Evolutionary conservation across 2,888 invertebrate species (phyloP), one percentile per base, ranked within the genome.

Genomic region (Drosophila rubida): DNA sequence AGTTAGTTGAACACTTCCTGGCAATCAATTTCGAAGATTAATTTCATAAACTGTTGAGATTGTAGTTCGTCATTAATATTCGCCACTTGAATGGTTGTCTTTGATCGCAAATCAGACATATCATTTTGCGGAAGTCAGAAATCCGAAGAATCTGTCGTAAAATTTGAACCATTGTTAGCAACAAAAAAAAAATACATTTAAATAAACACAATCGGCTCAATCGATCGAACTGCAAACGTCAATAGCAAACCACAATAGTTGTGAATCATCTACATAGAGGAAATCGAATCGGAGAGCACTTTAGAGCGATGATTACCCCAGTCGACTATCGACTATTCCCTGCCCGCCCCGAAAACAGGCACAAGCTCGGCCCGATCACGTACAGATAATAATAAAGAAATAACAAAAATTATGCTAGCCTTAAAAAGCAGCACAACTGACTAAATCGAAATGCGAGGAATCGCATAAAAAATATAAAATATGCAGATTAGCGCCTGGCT

Each of bases 391-490:
- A 77, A 76, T 50, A 30, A 41, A 27, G 19, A 45, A 23, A 30
- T 22, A 53, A 57, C 25, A 58, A 73, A 69, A 80, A 84, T 83
- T 86, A 84, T 84, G 84, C 75, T 84, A 69, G 60, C 79, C 84
- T 70, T 73, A 75, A 71, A 76, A 57, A 45, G 55, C 45, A 46
- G 14, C 32, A 32, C 45, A 8, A 27, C 39, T 27, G 51, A 41
- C 51, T 51, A 41, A 35, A 49, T 49, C 35, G 49, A 23, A 35
- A 14, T 13, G 32, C 35, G 35, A 49, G 49, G 22, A 35, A 35
- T 35, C 49, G 23, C 49, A 37, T 49, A 35, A 49, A 48, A 35
- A 13, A 35, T 1, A 23, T 35, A 23, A 39, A 51, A 51, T 51
- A 51, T 51, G 51, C 51, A 51, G 27, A 51, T 41, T 39, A 41